Percentiles rank a stretch among this genome's conserved stretches.
These are phyloP conservation scores for Xenus cinereus DNA, from an alignment of 2,113 vertebrate species.

Conservation along the genomic window DNA sequence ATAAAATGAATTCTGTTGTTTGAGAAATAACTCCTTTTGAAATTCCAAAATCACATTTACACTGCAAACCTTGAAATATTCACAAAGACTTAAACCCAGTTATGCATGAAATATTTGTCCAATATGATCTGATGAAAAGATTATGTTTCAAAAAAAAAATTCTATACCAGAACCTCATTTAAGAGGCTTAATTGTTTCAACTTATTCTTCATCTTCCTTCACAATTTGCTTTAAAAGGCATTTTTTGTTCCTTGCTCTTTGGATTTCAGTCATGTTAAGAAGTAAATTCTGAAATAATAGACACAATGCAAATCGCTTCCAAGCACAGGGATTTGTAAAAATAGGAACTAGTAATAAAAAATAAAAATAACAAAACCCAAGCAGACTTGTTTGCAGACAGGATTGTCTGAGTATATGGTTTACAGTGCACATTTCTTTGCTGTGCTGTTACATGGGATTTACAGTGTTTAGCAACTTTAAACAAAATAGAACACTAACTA, in stretches of 20 bases:
- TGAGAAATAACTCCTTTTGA: neutral
- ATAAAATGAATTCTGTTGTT: neutral
- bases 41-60: neutral
- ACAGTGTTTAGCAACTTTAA: neutral
- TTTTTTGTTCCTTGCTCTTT: neutral
- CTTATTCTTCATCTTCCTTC: neutral
- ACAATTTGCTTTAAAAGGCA: neutral
- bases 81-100: neutral
- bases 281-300: neutral
- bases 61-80: neutral
- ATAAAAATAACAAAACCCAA: neutral
- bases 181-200: conserved; percentile 35
- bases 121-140: neutral
- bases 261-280: neutral
- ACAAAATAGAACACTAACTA: neutral
- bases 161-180: neutral
- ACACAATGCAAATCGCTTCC: neutral
- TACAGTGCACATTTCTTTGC: neutral
- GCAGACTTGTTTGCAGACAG: neutral
- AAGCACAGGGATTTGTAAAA: neutral
- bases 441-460: neutral
- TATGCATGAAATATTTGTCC: neutral
- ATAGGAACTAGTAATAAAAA: neutral
- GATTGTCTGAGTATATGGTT: neutral
- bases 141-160: neutral